Percentiles rank a stretch among this genome's conserved stretches.
These are phyloP conservation scores for Melitaea athalia DNA, from an alignment of 2,888 invertebrate species.

Conservation along the genomic window DNA sequence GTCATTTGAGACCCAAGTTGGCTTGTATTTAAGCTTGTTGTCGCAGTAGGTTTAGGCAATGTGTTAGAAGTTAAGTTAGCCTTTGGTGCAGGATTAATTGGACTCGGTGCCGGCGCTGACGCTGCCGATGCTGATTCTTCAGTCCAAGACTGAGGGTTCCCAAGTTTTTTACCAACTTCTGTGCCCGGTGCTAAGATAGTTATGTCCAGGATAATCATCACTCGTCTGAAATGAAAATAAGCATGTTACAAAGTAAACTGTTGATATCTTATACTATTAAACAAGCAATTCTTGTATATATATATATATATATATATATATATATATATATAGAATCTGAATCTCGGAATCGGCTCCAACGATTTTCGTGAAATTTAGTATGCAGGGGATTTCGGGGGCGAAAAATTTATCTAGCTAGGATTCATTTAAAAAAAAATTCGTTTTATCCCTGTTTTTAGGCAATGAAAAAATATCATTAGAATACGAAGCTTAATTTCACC, in stretches of 20 bases:
- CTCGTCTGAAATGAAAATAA: slow-evolving; percentile 82
- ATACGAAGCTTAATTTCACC: no score
- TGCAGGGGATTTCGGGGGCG: no score
- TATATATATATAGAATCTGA: no score
- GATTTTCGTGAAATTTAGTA: no score
- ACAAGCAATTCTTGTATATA: no score
- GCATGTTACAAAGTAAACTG: not conserved
- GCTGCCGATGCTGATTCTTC: slow-evolving; percentile 56
- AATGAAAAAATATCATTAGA: no score
- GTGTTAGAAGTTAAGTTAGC: slow-evolving; percentile 48
- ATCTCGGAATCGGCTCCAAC: no score
- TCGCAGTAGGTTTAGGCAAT: slow-evolving; percentile 40
- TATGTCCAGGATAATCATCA: slow-evolving; percentile 91
- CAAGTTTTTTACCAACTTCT: slow-evolving; percentile 88
- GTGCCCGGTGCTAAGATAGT: slow-evolving; percentile 87
- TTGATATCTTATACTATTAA: no score
- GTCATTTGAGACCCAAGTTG: slow-evolving; percentile 78
- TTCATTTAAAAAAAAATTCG: no score
- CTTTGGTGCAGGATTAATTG: slow-evolving; percentile 50
- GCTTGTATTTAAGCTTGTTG: slow-evolving; percentile 65
- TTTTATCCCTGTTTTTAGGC: no score
- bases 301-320: no score
- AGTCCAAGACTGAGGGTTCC: slow-evolving; percentile 89
- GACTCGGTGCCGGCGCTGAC: slow-evolving; percentile 50
- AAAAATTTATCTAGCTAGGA: no score